phyloP scores from a whole-genome alignment of 2,888 invertebrate genomes.

The Phytoseiulus persimilis region DNA sequence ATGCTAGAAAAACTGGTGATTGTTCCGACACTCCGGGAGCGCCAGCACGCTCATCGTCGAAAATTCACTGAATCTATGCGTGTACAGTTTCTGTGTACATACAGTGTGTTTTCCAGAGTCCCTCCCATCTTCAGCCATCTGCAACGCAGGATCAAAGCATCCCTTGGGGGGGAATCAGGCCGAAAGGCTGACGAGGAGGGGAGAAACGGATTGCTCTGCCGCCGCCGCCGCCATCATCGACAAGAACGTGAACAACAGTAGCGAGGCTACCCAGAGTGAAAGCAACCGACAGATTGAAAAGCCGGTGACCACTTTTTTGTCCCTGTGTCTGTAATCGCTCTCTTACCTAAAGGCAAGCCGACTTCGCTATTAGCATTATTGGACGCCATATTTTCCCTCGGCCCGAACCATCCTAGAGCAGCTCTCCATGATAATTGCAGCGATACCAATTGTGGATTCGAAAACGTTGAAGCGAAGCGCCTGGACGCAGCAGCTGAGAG shows the following conservation, averaged over 20 bases:
- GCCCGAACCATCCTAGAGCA: background rate
- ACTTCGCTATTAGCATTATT: background rate
- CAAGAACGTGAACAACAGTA: background rate
- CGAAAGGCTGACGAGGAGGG: slow-evolving; percentile 5
- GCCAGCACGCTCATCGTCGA: too few relatives aligned
- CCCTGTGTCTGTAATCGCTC: background rate
- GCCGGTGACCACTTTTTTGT: background rate
- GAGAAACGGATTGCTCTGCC: background rate
- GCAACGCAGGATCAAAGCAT: background rate
- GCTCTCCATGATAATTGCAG: background rate
- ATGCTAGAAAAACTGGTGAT: too few relatives aligned
- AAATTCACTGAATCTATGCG: too few relatives aligned
- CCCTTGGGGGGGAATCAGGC: background rate
- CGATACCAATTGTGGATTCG: background rate
- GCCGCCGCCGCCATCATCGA: background rate
- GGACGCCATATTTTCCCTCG: too few relatives aligned
- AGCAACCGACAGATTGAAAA: background rate
- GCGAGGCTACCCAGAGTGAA: background rate
- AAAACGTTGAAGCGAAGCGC: background rate
- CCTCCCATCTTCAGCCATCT: background rate
- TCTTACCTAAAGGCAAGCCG: background rate
- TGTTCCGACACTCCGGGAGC: too few relatives aligned
- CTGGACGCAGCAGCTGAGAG: background rate
- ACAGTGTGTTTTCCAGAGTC: background rate
- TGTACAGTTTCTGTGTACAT: background rate